A percentile compares a stretch with the other conserved stretches of the same genome.
Evolutionary conservation across 2,888 invertebrate species (phyloP).

Genomic region (Metellina segmentata): DNA sequence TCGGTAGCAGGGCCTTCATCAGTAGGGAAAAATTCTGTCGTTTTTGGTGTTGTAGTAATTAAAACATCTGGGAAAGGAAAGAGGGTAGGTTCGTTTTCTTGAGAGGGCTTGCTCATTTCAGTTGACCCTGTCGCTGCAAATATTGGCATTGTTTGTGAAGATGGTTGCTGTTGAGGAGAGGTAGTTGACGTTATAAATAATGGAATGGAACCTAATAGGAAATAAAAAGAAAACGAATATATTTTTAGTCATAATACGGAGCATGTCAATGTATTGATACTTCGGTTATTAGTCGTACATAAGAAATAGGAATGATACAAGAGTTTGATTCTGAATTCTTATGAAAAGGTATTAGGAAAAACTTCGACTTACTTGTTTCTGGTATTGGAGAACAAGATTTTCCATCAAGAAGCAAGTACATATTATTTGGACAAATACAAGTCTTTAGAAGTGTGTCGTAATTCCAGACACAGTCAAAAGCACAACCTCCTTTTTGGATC

Average conservation of each 20-base stretch:
- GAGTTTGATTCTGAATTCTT: background rate
- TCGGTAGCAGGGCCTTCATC: background rate
- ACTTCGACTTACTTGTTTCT: conserved; percentile 5
- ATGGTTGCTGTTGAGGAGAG: background rate
- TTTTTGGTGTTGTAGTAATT: background rate
- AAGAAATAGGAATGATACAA: background rate
- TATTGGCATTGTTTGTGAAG: background rate
- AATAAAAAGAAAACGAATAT: background rate
- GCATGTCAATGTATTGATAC: too few relatives aligned
- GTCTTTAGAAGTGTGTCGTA: conserved; percentile 45
- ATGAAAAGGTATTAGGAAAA: background rate
- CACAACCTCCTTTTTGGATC: conserved; percentile 73
- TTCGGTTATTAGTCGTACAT: background rate
- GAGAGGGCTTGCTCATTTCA: background rate
- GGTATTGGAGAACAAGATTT: conserved; percentile 54
- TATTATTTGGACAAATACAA: conserved; percentile 54
- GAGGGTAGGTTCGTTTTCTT: background rate
- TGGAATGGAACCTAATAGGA: conserved; percentile 10
- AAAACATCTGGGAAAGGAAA: background rate
- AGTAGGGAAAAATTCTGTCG: background rate
- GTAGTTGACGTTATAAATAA: background rate
- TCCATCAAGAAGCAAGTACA: conserved; percentile 58
- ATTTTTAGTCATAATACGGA: too few relatives aligned
- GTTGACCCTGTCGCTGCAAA: background rate
- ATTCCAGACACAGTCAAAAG: conserved; percentile 66